Evolutionary conservation across 2,888 invertebrate species (phyloP).

Genomic region (Alloplasta piceator): DNA sequence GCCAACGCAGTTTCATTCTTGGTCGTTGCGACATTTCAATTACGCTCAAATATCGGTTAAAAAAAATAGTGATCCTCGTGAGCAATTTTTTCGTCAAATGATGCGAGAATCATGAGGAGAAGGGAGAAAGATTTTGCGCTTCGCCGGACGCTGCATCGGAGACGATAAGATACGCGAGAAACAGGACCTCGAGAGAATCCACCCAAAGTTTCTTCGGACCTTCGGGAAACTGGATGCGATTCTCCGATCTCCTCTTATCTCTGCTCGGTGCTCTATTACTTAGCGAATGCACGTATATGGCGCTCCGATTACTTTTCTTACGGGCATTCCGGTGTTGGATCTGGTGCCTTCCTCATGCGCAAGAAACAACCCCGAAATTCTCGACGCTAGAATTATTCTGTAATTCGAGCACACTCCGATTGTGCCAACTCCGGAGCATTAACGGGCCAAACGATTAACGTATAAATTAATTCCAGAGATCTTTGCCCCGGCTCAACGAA

Average conservation of each 20-base stretch:
- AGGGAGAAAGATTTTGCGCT: slow-evolving; percentile 38
- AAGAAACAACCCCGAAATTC: slow-evolving; percentile 36
- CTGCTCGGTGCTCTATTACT: neutral
- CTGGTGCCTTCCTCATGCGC: slow-evolving; percentile 24
- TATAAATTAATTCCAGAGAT: slow-evolving; percentile 40
- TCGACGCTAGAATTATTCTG: slow-evolving; percentile 38
- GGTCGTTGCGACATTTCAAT: neutral
- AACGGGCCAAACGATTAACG: slow-evolving; percentile 43
- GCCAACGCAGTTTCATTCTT: neutral
- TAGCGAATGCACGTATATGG: slow-evolving; percentile 17
- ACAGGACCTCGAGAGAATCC: slow-evolving; percentile 52
- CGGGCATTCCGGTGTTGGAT: slow-evolving; percentile 5
- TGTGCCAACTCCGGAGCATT: slow-evolving; percentile 19
- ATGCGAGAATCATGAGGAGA: neutral
- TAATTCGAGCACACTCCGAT: slow-evolving; percentile 19
- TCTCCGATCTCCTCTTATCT: neutral
- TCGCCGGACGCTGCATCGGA: slow-evolving; percentile 53
- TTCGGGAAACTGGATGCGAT: slow-evolving; percentile 21
- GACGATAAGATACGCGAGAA: slow-evolving; percentile 62
- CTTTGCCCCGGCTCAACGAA: neutral
- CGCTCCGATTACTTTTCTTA: slow-evolving; percentile 49
- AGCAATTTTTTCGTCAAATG: no score
- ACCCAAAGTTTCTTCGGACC: slow-evolving; percentile 62
- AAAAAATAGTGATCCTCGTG: neutral
- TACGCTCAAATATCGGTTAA: neutral